These are phyloP conservation scores for Neogobius melanostomus DNA, from an alignment of 2,113 vertebrate species.

Conservation along the genomic window DNA sequence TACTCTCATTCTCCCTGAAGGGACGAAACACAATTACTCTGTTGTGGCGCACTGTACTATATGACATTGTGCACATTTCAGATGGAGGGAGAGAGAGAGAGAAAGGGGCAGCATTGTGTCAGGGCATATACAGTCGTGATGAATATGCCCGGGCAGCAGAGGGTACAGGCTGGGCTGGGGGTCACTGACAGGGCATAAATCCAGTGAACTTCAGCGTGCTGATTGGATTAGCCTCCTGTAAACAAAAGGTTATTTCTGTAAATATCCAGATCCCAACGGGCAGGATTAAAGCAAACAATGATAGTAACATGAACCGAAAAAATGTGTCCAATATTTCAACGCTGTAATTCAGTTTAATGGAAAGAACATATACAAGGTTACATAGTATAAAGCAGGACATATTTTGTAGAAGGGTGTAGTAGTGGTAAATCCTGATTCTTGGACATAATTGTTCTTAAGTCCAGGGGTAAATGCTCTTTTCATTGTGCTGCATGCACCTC, in stretches of 20 bases:
- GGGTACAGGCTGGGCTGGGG: constrained; percentile 12
- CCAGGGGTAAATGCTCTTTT: not conserved
- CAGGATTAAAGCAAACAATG: constrained; percentile 19
- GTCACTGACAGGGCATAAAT: constrained; percentile 42
- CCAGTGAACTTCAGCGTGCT: constrained; percentile 36
- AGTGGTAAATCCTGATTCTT: too few relatives aligned
- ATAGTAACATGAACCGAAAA: constrained; percentile 4
- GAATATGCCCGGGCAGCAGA: constrained; percentile 44
- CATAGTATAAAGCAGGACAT: not conserved
- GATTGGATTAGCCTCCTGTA: constrained; percentile 39
- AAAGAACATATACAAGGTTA: not conserved
- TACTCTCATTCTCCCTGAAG: constrained; percentile 46
- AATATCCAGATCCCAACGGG: constrained; percentile 28
- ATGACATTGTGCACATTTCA: constrained; percentile 66
- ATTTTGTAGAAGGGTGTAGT: not conserved
- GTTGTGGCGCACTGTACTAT: constrained; percentile 56
- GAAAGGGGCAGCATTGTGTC: constrained; percentile 49
- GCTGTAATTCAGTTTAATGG: not conserved
- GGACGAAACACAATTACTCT: constrained; percentile 61
- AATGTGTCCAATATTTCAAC: not conserved
- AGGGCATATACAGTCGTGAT: constrained; percentile 52
- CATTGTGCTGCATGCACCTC: not conserved
- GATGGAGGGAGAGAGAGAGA: constrained; percentile 35
- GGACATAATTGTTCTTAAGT: too few relatives aligned
- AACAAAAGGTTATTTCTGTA: constrained; percentile 43